Conservation (phyloP, 2,888 invertebrate species). For the Dorcus parallelipipedus region DNA sequence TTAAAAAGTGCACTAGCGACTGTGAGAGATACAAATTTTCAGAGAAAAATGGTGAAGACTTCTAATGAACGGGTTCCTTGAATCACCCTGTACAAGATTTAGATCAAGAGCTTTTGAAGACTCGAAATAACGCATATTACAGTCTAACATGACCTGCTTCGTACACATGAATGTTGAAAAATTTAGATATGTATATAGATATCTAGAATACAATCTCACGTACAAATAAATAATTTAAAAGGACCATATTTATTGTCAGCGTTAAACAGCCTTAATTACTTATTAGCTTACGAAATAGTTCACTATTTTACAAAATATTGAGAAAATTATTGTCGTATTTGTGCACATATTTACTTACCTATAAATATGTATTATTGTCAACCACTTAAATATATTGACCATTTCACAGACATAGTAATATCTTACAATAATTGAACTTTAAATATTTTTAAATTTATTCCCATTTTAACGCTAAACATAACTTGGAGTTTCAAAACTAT, state of each 20-base stretch:
- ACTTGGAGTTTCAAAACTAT: not conserved
- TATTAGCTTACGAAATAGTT: slow-evolving; percentile 24
- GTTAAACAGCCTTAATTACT: slow-evolving; percentile 28
- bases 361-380: slow-evolving; percentile 24
- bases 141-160: slow-evolving; percentile 9
- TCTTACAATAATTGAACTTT: slow-evolving; percentile 9
- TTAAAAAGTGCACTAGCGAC: too few relatives aligned
- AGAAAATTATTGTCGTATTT: slow-evolving; percentile 31
- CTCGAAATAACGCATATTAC: too few relatives aligned
- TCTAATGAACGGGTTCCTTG: too few relatives aligned
- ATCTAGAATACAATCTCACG: slow-evolving; percentile 22
- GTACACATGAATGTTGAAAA: slow-evolving; percentile 7
- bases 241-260: slow-evolving; percentile 30
- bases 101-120: too few relatives aligned
- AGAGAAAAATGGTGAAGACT: too few relatives aligned
- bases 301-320: slow-evolving; percentile 21
- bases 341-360: slow-evolving; percentile 24
- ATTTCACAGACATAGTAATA: slow-evolving; percentile 8
- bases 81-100: too few relatives aligned
- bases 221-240: slow-evolving; percentile 18
- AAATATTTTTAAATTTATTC: not conserved
- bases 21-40: too few relatives aligned
- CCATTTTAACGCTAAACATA: slow-evolving; percentile 4
- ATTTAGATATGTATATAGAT: slow-evolving; percentile 18
- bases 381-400: slow-evolving; percentile 22